Evolutionary conservation across 2,113 vertebrate genomes (phyloP).

Genomic region (Sphyrna mokarran): DNA sequence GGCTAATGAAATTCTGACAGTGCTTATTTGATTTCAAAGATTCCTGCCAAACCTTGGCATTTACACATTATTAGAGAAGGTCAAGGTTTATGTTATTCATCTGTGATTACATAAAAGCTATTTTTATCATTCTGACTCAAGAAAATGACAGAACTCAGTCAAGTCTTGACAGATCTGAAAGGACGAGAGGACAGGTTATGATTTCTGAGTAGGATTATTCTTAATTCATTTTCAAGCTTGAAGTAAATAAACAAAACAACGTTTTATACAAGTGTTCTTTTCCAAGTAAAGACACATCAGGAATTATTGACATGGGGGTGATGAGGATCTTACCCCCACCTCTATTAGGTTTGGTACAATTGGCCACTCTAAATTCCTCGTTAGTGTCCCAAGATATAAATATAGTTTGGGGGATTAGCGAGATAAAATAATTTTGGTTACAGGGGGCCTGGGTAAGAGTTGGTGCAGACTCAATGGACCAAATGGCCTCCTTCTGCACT

Average conservation of each 20-base stretch:
- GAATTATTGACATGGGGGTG: neutral
- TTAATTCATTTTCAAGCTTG: neutral
- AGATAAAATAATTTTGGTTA: no score
- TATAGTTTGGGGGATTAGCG: no score
- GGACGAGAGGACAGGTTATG: neutral
- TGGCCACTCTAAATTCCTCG: no score
- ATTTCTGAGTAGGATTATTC: neutral
- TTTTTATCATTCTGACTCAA: neutral
- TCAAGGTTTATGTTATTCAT: neutral
- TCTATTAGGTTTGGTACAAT: no score
- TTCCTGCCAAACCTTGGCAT: neutral
- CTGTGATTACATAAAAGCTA: neutral
- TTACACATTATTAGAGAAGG: neutral
- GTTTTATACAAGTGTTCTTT: neutral
- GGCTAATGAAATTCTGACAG: neutral
- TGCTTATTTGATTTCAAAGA: slow-evolving; percentile 4
- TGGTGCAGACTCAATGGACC: no score
- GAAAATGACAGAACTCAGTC: neutral
- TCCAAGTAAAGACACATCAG: neutral
- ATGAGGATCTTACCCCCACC: neutral
- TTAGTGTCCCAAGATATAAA: no score
- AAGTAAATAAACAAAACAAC: neutral
- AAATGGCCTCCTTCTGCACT: no score
- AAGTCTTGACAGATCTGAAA: neutral
- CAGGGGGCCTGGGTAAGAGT: no score